Conservation (phyloP, 2,888 invertebrate species). For the Acronicta aceris region DNA sequence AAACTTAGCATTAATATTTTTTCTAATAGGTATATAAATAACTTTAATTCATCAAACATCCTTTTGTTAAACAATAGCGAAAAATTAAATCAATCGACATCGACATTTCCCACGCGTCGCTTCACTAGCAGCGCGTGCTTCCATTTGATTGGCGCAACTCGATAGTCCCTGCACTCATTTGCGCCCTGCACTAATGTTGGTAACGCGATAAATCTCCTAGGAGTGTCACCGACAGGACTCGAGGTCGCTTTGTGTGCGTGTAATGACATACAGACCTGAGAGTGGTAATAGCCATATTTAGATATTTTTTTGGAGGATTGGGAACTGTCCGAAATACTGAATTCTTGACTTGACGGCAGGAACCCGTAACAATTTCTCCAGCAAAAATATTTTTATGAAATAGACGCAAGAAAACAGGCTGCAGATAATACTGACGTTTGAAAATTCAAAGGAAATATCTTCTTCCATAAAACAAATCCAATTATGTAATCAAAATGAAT, state of each 20-base stretch:
- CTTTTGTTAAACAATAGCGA: too few species aligned
- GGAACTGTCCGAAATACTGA: background rate
- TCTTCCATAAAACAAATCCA: too few species aligned
- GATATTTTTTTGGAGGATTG: background rate
- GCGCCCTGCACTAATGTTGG: conserved; percentile 78
- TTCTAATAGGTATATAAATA: too few species aligned
- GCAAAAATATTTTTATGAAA: too few species aligned
- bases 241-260: conserved; percentile 54
- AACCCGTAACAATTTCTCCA: too few species aligned
- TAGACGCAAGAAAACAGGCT: too few species aligned
- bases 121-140: conserved; percentile 80
- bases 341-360: too few species aligned
- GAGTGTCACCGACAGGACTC: conserved; percentile 66
- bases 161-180: conserved; percentile 86
- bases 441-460: too few species aligned
- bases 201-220: conserved; percentile 77
- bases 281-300: conserved; percentile 8
- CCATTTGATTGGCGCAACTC: conserved; percentile 88
- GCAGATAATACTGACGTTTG: too few species aligned
- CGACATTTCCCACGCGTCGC: conserved; percentile 62
- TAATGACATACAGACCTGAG: conserved; percentile 55
- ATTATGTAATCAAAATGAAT: too few species aligned
- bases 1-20: too few species aligned
- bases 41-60: too few species aligned
- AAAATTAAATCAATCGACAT: conserved; percentile 24